phyloP scores from a whole-genome alignment of 1,140 invertebrate species.

The Pogonomyrmex barbatus region DNA sequence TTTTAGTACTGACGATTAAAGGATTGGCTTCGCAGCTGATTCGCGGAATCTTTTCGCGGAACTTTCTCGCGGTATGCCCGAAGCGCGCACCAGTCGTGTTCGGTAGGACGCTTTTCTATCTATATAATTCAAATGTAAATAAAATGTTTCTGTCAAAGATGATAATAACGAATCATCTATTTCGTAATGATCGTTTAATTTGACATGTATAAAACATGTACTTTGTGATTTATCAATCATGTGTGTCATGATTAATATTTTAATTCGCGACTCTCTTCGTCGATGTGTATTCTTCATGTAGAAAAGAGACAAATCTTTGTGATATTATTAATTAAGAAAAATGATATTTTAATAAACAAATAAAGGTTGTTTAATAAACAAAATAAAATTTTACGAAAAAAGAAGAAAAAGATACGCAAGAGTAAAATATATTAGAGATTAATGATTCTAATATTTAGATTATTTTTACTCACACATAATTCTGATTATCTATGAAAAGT shows the following conservation, averaged over 20 bases:
- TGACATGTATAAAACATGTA: too few relatives aligned
- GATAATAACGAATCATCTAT: not conserved
- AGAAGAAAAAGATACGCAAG: not conserved
- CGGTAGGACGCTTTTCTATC: not conserved
- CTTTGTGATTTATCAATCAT: too few relatives aligned
- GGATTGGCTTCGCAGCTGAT: constrained; percentile 71
- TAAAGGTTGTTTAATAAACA: not conserved
- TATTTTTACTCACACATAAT: not conserved
- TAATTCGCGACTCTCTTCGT: not conserved
- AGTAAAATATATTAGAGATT: not conserved
- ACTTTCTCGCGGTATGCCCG: not conserved
- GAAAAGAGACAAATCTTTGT: not conserved
- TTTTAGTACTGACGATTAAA: constrained; percentile 78
- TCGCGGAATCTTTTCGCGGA: constrained; percentile 32
- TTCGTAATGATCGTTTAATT: constrained; percentile 3
- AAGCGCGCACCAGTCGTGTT: not conserved
- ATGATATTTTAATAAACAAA: not conserved
- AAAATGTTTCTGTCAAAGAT: not conserved
- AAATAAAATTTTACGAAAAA: not conserved
- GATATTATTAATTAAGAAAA: not conserved
- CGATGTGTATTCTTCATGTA: not conserved
- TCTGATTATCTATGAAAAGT: not conserved
- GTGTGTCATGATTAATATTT: not conserved
- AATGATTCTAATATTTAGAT: not conserved
- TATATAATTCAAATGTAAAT: not conserved